These are phyloP conservation scores for Polylopha cassiicola DNA, from an alignment of 2,888 invertebrate species.

Conservation along the genomic window DNA sequence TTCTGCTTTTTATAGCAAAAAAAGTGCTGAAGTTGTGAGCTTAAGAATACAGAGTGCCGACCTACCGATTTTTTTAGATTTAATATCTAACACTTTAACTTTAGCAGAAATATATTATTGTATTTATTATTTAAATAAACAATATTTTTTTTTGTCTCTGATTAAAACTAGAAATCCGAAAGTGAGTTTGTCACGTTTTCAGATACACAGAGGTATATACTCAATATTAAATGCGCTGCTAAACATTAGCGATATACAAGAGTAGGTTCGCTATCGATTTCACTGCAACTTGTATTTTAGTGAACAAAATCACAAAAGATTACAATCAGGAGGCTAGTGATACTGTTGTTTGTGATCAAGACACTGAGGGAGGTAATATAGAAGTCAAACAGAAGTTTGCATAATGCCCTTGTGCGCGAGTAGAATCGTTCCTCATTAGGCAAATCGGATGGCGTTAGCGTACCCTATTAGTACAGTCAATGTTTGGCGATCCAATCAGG, in stretches of 20 bases:
- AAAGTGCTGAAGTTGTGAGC: conserved; percentile 8
- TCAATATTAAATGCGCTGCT: too few species aligned
- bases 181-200: too few species aligned
- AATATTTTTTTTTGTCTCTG: too few species aligned
- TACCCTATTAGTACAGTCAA: conserved; percentile 69
- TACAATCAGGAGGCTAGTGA: conserved; percentile 10
- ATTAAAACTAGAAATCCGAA: too few species aligned
- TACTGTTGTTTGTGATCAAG: conserved; percentile 57
- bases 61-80: too few species aligned
- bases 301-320: conserved; percentile 4
- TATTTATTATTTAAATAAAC: too few species aligned
- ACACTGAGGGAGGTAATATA: conserved; percentile 49
- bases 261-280: too few species aligned
- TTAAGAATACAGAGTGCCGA: conserved; percentile 5
- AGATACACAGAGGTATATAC: too few species aligned
- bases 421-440: conserved; percentile 68
- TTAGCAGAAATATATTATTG: too few species aligned
- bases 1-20: conserved; percentile 17
- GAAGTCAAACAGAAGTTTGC: conserved; percentile 69
- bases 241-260: too few species aligned
- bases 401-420: conserved; percentile 58
- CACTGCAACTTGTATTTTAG: too few species aligned
- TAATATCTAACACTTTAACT: too few species aligned
- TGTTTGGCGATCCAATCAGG: conserved; percentile 64
- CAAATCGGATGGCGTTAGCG: conserved; percentile 66